Conservation (phyloP, 2,797 vertebrate genomes). For the Merluccius polli region DNA sequence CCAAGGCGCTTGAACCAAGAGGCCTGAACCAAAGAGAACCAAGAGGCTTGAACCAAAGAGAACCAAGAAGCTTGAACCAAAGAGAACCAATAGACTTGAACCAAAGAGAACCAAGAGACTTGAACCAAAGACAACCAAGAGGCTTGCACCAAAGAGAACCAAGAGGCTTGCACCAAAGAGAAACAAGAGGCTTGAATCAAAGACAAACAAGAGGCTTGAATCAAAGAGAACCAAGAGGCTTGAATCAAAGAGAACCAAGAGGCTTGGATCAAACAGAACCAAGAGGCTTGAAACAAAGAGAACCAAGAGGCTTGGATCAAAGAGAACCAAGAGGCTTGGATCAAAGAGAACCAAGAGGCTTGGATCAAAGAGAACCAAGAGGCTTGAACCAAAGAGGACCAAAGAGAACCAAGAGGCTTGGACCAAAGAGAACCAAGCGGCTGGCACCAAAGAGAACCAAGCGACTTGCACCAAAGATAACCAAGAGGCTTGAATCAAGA, state of each 20-base stretch:
- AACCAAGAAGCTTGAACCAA: no score
- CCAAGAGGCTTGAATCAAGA: no score
- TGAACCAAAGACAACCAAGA: background rate
- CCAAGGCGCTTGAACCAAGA: no score
- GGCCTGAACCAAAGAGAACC: no score
- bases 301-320: background rate
- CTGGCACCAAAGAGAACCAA: no score
- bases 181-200: background rate
- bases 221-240: background rate
- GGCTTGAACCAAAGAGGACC: no score
- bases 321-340: no score
- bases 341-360: no score
- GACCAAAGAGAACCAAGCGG: background rate
- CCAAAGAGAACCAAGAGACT: background rate
- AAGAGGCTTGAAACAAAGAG: background rate
- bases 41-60: no score
- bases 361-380: no score
- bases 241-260: background rate
- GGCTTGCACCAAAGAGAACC: background rate
- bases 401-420: background rate
- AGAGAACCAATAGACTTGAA: conserved; percentile 10
- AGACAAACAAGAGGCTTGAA: background rate
- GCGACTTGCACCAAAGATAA: no score
- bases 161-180: background rate
- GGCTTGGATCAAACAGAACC: background rate